Evolutionary conservation across 64 coral and sea anemone genomes (phyloP).

Genomic region (Trachythela sp.): DNA sequence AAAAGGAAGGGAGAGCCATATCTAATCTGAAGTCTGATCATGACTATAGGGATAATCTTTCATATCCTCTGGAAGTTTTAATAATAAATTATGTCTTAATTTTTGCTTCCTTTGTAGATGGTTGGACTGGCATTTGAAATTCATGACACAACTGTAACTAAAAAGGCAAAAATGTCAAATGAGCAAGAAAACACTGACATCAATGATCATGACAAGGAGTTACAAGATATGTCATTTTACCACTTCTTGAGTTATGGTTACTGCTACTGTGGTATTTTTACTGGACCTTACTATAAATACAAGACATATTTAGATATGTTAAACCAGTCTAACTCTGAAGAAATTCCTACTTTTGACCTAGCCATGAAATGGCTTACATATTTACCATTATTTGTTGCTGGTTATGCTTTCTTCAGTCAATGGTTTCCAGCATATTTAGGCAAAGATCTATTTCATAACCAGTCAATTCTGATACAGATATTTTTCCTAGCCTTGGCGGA

Average conservation of each 20-base stretch:
- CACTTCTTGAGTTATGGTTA: conserved; percentile 19
- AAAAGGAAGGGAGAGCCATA: too few species aligned
- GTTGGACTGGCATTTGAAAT: conserved; percentile 16
- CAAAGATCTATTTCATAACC: neutral
- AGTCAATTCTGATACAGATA: conserved; percentile 6
- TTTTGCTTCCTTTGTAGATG: neutral
- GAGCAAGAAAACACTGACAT: neutral
- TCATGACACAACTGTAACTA: neutral
- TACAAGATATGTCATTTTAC: conserved; percentile 18
- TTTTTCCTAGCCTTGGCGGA: neutral
- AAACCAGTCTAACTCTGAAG: neutral
- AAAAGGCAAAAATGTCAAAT: neutral
- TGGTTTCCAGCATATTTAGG: conserved; percentile 19
- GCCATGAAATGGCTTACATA: conserved; percentile 5
- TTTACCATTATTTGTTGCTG: neutral
- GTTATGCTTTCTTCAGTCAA: conserved; percentile 18
- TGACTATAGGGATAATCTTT: too few species aligned
- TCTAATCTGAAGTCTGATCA: neutral
- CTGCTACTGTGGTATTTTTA: conserved; percentile 15
- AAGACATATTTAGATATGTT: conserved; percentile 16
- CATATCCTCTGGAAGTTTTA: too few species aligned
- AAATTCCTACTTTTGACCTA: neutral
- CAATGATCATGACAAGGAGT: neutral
- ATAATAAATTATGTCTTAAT: too few species aligned
- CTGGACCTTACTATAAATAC: conserved; percentile 12